Evolutionary conservation across 2,113 vertebrate species (phyloP).

Genomic region (Gobiocypris rarus): DNA sequence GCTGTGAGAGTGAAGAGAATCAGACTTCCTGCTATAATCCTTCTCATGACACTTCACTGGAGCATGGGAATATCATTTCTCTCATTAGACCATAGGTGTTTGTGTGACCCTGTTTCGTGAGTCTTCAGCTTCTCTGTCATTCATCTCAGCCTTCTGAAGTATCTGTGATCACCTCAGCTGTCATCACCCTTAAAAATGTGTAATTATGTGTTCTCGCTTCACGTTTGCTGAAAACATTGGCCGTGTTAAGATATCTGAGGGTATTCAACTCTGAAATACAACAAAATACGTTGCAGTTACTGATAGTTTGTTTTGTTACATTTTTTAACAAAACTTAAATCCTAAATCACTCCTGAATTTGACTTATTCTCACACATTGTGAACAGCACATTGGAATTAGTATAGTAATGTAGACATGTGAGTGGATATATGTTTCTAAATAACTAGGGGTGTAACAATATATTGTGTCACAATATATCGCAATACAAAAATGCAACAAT

Average conservation of each 20-base stretch:
- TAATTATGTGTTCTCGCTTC: not conserved
- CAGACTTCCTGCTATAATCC: constrained; percentile 16
- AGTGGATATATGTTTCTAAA: not conserved
- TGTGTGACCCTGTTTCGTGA: not conserved
- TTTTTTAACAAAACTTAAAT: not conserved
- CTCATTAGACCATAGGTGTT: not conserved
- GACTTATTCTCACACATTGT: not conserved
- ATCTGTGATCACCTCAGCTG: not conserved
- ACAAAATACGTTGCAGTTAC: not conserved
- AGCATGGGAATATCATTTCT: constrained; percentile 14
- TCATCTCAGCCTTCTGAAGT: not conserved
- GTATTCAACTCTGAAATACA: not conserved
- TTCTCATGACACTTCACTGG: not conserved
- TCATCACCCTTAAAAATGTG: not conserved
- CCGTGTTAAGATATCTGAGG: not conserved
- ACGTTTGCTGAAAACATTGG: not conserved
- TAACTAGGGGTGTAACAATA: too few relatives aligned
- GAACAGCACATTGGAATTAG: not conserved
- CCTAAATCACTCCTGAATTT: not conserved
- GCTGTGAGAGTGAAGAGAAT: constrained; percentile 1
- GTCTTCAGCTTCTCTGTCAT: not conserved
- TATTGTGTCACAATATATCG: too few relatives aligned
- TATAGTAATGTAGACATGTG: not conserved
- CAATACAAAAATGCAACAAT: too few relatives aligned
- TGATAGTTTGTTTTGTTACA: too few relatives aligned